These are phyloP conservation scores for Myrmophylax atrothorax DNA, from an alignment of 2,113 vertebrate genomes.

Conservation along the genomic window DNA sequence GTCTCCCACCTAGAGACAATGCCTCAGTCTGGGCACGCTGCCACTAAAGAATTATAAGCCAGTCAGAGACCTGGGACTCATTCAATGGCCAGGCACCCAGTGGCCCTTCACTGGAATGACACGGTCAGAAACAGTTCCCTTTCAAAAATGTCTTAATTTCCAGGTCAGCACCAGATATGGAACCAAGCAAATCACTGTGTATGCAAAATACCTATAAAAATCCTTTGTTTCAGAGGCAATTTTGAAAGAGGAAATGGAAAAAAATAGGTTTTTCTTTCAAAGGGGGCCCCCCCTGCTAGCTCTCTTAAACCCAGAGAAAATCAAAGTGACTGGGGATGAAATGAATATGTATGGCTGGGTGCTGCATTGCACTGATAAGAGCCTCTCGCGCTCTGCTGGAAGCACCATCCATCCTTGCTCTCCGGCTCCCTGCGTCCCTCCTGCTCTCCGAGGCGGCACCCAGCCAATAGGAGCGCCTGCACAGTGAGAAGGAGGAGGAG, in stretches of 20 bases:
- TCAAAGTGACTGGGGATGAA: neutral
- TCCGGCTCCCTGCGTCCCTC: neutral
- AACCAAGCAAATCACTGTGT: neutral
- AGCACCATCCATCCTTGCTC: neutral
- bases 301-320: slow-evolving; percentile 14
- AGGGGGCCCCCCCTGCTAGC: neutral
- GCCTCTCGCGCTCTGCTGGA: neutral
- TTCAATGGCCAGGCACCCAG: neutral
- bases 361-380: slow-evolving; percentile 18
- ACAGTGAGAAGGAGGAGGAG: neutral
- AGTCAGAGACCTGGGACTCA: neutral
- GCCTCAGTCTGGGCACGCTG: neutral
- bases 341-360: neutral
- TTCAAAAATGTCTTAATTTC: neutral
- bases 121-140: neutral
- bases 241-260: neutral
- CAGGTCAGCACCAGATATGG: neutral
- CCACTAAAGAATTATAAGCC: neutral
- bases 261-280: neutral
- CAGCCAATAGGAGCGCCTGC: neutral
- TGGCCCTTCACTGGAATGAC: neutral
- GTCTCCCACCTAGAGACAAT: neutral
- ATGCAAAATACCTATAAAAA: neutral
- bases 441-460: neutral
- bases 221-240: neutral